Evolutionary conservation across 2,888 invertebrate genomes (phyloP).

Genomic region (Crematogaster levior): DNA sequence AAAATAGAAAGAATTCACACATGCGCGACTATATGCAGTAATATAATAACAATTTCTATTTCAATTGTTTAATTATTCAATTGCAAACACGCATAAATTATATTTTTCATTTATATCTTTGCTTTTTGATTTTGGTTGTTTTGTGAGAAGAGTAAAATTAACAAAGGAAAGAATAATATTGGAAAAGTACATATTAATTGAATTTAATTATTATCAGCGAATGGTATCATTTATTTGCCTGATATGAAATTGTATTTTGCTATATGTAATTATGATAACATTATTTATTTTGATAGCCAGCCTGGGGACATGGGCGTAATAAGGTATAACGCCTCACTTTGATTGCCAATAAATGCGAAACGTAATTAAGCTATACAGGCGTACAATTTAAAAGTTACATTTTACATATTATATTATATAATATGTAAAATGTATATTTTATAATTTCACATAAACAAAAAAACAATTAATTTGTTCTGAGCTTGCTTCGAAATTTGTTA

Average conservation of each 20-base stretch:
- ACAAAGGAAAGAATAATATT: slow-evolving; percentile 15
- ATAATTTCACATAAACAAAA: neutral
- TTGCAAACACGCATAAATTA: neutral
- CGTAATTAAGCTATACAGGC: slow-evolving; percentile 14
- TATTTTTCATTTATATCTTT: neutral
- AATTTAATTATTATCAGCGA: slow-evolving; percentile 41
- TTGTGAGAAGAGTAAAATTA: neutral
- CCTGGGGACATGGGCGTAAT: slow-evolving; percentile 21
- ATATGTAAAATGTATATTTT: too few relatives aligned
- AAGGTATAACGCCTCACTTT: slow-evolving; percentile 28
- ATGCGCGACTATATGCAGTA: neutral
- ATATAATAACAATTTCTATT: neutral
- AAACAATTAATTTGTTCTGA: neutral
- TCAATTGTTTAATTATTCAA: neutral
- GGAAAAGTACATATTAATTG: slow-evolving; percentile 40
- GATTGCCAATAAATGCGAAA: slow-evolving; percentile 44
- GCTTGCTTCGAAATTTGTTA: neutral
- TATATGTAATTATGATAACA: slow-evolving; percentile 40
- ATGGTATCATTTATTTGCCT: slow-evolving; percentile 12
- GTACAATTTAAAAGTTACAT: slow-evolving; percentile 1
- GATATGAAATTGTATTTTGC: slow-evolving; percentile 9
- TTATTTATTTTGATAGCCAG: slow-evolving; percentile 47
- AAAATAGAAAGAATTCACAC: neutral
- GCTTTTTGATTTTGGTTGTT: neutral
- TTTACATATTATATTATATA: neutral